phyloP scores from a whole-genome alignment of 2,113 vertebrate species.

The Hystrix brachyura region DNA sequence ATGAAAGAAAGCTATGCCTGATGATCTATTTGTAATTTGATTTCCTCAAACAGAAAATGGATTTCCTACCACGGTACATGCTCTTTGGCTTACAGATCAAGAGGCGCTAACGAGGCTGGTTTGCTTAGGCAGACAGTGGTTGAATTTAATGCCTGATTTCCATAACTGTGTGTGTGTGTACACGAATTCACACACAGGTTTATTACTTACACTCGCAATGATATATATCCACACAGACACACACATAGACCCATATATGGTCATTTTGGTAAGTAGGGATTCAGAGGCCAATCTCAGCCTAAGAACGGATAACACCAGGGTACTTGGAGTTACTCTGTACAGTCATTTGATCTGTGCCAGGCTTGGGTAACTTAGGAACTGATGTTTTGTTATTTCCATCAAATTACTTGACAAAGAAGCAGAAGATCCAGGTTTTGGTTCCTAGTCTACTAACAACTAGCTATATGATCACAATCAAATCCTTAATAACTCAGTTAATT shows the following conservation, averaged over 20 bases:
- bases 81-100: neutral
- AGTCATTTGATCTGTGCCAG: neutral
- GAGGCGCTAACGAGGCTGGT: neutral
- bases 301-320: neutral
- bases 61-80: neutral
- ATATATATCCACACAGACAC: no score
- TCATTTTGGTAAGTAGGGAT: neutral
- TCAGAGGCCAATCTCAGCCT: neutral
- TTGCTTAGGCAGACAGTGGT: neutral
- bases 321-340: neutral
- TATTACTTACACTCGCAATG: neutral
- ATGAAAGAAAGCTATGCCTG: neutral
- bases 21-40: constrained; percentile 1
- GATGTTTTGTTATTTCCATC: neutral
- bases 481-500: neutral
- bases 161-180: neutral
- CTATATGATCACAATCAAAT: neutral
- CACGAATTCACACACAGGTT: neutral
- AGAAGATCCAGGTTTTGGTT: neutral
- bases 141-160: neutral
- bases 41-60: neutral
- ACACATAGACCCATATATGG: neutral
- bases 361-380: neutral
- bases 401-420: neutral
- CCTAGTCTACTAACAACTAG: neutral